A percentile compares a stretch with the other conserved stretches of the same genome.
phyloP scores from a whole-genome alignment of 37 sponge, comb jelly and placozoan genomes.

The Geodia barretti region DNA sequence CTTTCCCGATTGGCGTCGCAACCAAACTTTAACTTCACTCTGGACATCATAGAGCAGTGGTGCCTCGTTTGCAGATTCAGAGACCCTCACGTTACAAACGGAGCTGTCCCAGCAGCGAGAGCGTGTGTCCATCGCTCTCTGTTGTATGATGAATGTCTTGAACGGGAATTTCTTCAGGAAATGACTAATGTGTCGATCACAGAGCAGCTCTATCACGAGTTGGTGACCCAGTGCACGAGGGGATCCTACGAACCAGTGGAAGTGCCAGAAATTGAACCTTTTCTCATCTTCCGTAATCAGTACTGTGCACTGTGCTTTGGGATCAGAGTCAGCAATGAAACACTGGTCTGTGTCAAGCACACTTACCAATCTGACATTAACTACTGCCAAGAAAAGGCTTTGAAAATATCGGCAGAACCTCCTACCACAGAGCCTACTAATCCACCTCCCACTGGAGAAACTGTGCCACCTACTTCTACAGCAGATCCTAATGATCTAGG shows the following conservation, averaged over 20 bases:
- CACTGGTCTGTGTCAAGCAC: not conserved
- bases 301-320: constrained; percentile 28
- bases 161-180: no score
- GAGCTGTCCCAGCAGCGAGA: not conserved
- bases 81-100: no score
- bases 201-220: not conserved
- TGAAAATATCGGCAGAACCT: not conserved
- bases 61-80: not conserved
- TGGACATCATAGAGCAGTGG: not conserved
- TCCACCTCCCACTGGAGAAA: no score
- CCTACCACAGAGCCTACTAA: no score
- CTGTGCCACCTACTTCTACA: no score
- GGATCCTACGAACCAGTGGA: not conserved
- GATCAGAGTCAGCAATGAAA: not conserved
- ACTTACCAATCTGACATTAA: no score
- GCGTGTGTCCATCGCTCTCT: not conserved
- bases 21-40: not conserved
- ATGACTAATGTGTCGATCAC: no score
- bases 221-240: not conserved
- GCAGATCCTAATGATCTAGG: no score
- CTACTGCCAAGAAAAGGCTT: no score
- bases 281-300: not conserved
- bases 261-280: not conserved
- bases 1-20: not conserved
- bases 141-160: not conserved